phyloP scores from a whole-genome alignment of 2,888 invertebrate species.

The Alviniconcha strummeri region DNA sequence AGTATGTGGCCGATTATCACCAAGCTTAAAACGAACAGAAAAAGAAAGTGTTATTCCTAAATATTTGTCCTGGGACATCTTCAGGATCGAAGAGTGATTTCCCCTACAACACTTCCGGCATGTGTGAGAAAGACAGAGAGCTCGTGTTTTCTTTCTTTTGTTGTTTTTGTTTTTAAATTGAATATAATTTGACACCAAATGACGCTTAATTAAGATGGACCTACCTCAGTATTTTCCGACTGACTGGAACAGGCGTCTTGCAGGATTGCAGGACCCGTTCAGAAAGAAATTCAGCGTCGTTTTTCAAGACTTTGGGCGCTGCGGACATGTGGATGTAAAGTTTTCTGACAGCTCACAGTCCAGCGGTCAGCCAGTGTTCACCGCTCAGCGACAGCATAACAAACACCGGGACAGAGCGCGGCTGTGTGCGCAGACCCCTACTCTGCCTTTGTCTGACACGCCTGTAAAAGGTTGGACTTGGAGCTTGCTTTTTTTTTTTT shows the following conservation, averaged over 20 bases:
- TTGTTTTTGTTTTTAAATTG: too few relatives aligned
- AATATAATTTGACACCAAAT: too few relatives aligned
- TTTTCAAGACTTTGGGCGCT: constrained; percentile 30
- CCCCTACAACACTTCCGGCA: background rate
- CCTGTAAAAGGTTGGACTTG: constrained; percentile 22
- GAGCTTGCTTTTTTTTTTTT: too few relatives aligned
- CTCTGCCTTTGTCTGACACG: constrained; percentile 4
- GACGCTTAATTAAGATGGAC: constrained; percentile 9
- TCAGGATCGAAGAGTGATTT: background rate
- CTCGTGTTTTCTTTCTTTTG: too few relatives aligned
- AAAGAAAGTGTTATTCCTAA: too few relatives aligned
- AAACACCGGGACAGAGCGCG: background rate
- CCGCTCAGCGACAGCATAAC: constrained; percentile 4
- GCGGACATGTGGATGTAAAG: constrained; percentile 19
- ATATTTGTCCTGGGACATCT: too few relatives aligned
- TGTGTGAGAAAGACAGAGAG: background rate
- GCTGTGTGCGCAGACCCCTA: constrained; percentile 13
- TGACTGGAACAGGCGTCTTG: background rate
- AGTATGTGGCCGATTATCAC: too few relatives aligned
- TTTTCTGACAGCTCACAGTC: background rate
- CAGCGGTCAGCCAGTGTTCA: background rate
- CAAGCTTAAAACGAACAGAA: too few relatives aligned
- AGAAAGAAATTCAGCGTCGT: background rate
- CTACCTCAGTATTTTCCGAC: constrained; percentile 16
- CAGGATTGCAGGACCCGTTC: background rate